phyloP scores from a whole-genome alignment of 2,888 invertebrate genomes.

The Eupithecia pulchellata region DNA sequence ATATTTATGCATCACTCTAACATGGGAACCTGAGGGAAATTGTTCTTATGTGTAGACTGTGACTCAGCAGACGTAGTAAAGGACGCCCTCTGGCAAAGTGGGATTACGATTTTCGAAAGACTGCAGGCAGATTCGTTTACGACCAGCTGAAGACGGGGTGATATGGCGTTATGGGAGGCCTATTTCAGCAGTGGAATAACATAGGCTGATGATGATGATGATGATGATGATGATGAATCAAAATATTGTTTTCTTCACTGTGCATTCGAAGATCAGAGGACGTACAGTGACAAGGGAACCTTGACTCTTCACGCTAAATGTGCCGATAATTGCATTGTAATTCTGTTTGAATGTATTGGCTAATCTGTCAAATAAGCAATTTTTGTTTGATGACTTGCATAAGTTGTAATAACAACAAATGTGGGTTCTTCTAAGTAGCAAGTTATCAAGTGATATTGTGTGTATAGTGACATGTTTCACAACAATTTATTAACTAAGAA shows the following conservation, averaged over 20 bases:
- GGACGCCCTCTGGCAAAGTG: no score
- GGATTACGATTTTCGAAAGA: no score
- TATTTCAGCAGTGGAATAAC: no score
- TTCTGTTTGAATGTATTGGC: constrained; percentile 37
- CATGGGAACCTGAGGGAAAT: background rate
- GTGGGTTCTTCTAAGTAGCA: background rate
- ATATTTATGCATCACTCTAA: background rate
- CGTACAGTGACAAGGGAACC: constrained; percentile 54
- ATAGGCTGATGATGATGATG: no score
- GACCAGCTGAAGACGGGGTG: no score
- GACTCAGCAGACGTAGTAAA: no score
- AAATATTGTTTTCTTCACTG: constrained; percentile 36
- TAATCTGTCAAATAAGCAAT: constrained; percentile 19
- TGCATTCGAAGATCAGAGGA: constrained; percentile 16
- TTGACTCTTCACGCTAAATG: constrained; percentile 51
- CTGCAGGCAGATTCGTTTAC: no score
- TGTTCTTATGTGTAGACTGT: no score
- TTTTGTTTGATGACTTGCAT: background rate
- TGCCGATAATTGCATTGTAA: constrained; percentile 40
- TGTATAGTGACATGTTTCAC: no score
- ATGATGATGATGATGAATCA: background rate
- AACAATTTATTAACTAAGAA: no score
- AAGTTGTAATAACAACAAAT: background rate
- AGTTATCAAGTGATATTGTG: no score
- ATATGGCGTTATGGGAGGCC: no score